These are phyloP conservation scores for Dendropsophus ebraccatus DNA, from an alignment of 2,113 vertebrate genomes.

Conservation along the genomic window DNA sequence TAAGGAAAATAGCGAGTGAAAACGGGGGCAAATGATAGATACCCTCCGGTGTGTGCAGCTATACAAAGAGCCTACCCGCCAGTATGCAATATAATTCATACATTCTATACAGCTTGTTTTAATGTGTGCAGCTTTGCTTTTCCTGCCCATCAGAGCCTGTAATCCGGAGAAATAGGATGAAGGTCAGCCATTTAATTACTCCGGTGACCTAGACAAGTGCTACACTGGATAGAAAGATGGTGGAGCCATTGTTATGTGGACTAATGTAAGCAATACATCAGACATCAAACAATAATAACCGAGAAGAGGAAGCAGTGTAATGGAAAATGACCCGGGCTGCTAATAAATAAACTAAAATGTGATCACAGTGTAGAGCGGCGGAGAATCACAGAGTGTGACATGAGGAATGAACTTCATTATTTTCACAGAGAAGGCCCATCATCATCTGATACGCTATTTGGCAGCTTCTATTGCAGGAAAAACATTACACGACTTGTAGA, in stretches of 20 bases:
- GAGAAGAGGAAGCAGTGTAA: slow-evolving; percentile 46
- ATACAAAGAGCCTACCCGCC: neutral
- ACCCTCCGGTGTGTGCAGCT: too few species aligned
- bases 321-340: slow-evolving; percentile 52
- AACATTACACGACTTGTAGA: slow-evolving; percentile 12
- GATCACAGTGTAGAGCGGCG: slow-evolving; percentile 51
- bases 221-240: slow-evolving; percentile 22
- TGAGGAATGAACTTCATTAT: slow-evolving; percentile 46
- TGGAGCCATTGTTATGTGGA: slow-evolving; percentile 3
- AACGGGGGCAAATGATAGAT: too few species aligned
- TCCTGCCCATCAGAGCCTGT: neutral
- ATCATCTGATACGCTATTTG: slow-evolving; percentile 35
- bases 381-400: slow-evolving; percentile 42
- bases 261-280: slow-evolving; percentile 55
- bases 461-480: slow-evolving; percentile 37
- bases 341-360: slow-evolving; percentile 55
- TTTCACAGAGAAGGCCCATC: slow-evolving; percentile 43
- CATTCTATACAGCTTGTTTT: neutral
- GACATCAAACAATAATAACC: slow-evolving; percentile 51
- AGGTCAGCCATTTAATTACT: slow-evolving; percentile 42
- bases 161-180: neutral
- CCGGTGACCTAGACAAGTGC: slow-evolving; percentile 17
- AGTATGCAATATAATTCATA: neutral
- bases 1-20: too few species aligned
- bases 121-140: neutral